Evolutionary conservation across 2,113 vertebrate genomes (phyloP).

Genomic region (Ptyas mucosa): DNA sequence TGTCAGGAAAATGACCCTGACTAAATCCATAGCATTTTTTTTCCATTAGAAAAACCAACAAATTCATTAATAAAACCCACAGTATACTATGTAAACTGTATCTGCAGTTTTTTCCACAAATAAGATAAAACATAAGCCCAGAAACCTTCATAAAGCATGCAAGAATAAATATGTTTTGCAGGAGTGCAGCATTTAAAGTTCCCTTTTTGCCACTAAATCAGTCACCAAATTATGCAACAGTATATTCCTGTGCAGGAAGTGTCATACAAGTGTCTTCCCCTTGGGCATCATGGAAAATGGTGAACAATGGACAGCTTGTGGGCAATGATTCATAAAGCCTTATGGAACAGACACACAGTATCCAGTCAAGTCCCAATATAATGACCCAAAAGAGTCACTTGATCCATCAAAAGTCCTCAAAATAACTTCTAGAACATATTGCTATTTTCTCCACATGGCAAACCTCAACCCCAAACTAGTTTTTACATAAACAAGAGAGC

Average conservation of each 20-base stretch:
- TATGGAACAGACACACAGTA: neutral
- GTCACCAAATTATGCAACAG: neutral
- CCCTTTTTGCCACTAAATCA: neutral
- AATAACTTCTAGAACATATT: neutral
- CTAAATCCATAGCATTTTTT: neutral
- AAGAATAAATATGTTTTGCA: neutral
- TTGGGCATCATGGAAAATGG: neutral
- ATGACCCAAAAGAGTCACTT: neutral
- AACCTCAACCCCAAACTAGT: neutral
- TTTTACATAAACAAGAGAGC: neutral
- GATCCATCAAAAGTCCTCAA: neutral
- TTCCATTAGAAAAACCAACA: conserved; percentile 25
- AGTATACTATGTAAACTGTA: neutral
- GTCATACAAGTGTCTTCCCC: neutral
- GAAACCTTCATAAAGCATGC: neutral
- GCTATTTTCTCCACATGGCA: neutral
- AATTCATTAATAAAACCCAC: neutral
- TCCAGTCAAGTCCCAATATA: neutral
- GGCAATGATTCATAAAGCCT: neutral
- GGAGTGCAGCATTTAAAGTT: neutral
- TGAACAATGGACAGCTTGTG: neutral
- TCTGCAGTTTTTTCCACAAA: neutral
- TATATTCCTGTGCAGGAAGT: neutral
- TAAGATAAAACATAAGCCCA: accelerated
- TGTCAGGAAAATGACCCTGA: neutral